Conservation (phyloP, 30 jellyfish, hydroid and myxozoan species). For the Rhopilema esculentum region DNA sequence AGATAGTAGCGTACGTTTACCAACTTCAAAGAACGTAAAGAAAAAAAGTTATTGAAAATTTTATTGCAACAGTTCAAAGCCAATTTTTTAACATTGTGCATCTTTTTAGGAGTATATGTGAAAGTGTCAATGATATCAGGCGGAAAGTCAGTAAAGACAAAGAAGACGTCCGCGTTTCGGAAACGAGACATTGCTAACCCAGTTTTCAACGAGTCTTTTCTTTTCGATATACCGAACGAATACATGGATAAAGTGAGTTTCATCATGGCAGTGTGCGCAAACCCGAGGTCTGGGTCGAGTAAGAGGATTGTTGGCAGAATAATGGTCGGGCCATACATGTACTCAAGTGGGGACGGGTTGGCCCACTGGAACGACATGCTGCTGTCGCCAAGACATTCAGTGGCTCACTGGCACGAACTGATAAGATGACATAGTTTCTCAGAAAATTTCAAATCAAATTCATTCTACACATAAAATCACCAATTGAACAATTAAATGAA, state of each 20-base stretch:
- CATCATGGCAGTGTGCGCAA: conserved; percentile 81
- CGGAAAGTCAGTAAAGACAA: conserved; percentile 82
- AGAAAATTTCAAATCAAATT: neutral
- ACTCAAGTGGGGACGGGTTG: conserved; percentile 93
- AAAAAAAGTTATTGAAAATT: too few relatives aligned
- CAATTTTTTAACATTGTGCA: too few relatives aligned
- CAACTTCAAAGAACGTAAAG: too few relatives aligned
- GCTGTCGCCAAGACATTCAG: conserved; percentile 87
- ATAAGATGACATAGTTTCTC: neutral
- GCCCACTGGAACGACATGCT: conserved; percentile 98
- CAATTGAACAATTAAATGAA: neutral
- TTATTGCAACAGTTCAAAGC: too few relatives aligned
- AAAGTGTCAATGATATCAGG: conserved; percentile 80
- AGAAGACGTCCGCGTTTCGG: conserved; percentile 79
- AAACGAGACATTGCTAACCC: conserved; percentile 75
- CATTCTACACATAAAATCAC: neutral
- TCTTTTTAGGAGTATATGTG: conserved; percentile 80
- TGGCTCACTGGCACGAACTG: conserved; percentile 90
- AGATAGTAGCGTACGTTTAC: too few relatives aligned
- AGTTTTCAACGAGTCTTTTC: conserved; percentile 91
- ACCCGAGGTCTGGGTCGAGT: conserved; percentile 71
- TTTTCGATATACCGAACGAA: conserved; percentile 80
- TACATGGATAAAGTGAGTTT: conserved; percentile 83
- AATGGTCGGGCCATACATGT: conserved; percentile 92
- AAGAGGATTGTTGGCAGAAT: conserved; percentile 83